Evolutionary conservation across 2,113 vertebrate species (phyloP).

Genomic region (Ranitomeya variabilis): DNA sequence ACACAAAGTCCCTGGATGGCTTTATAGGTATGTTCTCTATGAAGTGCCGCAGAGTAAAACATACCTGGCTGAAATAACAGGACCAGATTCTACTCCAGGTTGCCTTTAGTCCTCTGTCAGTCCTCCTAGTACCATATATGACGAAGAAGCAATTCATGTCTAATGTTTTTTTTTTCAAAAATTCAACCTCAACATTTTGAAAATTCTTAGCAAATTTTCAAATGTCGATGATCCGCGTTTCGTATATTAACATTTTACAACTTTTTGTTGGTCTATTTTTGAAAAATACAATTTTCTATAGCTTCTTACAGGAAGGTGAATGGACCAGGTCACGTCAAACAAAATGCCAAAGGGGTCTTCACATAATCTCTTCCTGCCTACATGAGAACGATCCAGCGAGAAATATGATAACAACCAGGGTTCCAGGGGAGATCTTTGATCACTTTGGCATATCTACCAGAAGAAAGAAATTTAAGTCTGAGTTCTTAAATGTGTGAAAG

Average conservation of each 20-base stretch:
- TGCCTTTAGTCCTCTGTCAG: no score
- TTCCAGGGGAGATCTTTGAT: conserved; percentile 13
- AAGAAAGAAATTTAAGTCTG: background rate
- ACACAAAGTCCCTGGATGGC: no score
- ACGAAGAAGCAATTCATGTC: no score
- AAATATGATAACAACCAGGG: conserved; percentile 25
- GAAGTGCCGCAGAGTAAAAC: no score
- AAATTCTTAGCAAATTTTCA: no score
- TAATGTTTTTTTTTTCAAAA: no score
- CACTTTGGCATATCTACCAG: conserved; percentile 19
- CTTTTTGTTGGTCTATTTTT: no score
- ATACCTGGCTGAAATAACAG: no score
- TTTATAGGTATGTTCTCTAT: no score
- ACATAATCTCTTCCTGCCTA: conserved; percentile 34
- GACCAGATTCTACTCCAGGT: no score
- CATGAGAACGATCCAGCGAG: conserved; percentile 11
- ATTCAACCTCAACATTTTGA: background rate
- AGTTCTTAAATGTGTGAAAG: background rate
- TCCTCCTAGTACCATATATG: background rate
- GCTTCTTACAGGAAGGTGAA: background rate
- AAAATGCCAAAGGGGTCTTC: conserved; percentile 15
- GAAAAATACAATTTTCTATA: background rate
- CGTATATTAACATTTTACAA: no score
- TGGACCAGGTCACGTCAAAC: background rate
- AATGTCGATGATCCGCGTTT: no score